A percentile compares a stretch with the other conserved stretches of the same genome.
Evolutionary conservation across 2,797 vertebrate species (phyloP).

Genomic region (Oreochromis grahami): DNA sequence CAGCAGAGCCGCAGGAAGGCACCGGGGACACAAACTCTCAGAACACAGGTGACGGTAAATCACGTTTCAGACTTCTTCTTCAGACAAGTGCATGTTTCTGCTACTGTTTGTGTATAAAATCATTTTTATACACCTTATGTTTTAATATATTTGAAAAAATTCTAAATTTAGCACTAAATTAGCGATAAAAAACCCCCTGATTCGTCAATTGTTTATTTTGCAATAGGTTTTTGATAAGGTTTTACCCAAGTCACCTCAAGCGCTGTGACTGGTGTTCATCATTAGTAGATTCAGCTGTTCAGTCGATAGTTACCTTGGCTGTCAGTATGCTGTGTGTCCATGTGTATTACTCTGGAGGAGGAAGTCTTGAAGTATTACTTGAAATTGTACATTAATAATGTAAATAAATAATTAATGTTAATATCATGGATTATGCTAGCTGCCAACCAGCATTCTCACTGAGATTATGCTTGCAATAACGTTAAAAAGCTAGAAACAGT

Average conservation of each 20-base stretch:
- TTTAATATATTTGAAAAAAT: not conserved
- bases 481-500: not conserved
- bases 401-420: not conserved
- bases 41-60: conserved; percentile 58
- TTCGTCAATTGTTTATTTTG: not conserved
- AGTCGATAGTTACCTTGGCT: rapidly evolving
- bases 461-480: not conserved
- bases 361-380: not conserved
- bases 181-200: rapidly evolving
- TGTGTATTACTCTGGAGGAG: not conserved
- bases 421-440: not conserved
- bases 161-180: not conserved
- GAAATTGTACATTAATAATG: not conserved
- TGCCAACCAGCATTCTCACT: not conserved
- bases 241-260: not conserved
- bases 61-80: not conserved
- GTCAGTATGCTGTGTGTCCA: not conserved
- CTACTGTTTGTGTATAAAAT: not conserved
- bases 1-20: conserved; percentile 41
- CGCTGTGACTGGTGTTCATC: not conserved
- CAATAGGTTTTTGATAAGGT: not conserved
- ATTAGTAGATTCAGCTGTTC: not conserved
- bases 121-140: not conserved
- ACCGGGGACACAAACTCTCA: conserved; percentile 60
- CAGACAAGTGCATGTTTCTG: not conserved